A percentile compares a stretch with the other conserved stretches of the same genome.
phyloP scores from a whole-genome alignment of 2,113 vertebrate genomes.

The Upupa epops region DNA sequence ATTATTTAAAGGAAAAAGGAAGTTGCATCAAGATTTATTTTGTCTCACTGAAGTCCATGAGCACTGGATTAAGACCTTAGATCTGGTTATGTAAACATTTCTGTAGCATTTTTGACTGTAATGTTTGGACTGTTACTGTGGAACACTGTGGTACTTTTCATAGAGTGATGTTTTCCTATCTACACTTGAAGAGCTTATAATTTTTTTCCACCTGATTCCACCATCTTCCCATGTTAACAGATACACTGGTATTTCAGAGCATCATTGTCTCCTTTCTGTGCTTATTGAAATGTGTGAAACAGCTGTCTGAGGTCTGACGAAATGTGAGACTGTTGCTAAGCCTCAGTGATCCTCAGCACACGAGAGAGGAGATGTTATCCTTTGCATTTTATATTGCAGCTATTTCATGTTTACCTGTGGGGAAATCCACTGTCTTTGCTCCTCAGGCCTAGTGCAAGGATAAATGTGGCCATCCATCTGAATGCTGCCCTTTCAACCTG shows the following conservation, averaged over 20 bases:
- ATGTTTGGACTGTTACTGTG: constrained; percentile 25
- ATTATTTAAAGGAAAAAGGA: constrained; percentile 25
- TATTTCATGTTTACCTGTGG: background rate
- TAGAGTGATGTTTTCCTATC: background rate
- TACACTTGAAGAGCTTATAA: background rate
- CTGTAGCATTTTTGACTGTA: constrained; percentile 27
- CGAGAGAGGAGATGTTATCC: background rate
- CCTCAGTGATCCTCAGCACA: background rate
- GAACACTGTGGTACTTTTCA: background rate
- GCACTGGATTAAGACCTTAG: constrained; percentile 35
- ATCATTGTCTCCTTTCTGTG: background rate
- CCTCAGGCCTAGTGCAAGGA: background rate
- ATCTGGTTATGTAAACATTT: constrained; percentile 42
- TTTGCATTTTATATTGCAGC: background rate
- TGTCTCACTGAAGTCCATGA: background rate
- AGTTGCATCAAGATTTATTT: constrained; percentile 13
- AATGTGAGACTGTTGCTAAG: background rate
- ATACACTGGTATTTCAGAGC: background rate
- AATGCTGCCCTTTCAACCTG: background rate
- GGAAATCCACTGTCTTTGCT: background rate
- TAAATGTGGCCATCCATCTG: background rate
- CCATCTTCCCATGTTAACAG: background rate
- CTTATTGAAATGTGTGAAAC: background rate
- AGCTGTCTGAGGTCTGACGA: background rate
- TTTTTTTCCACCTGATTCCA: background rate